These are phyloP conservation scores for Rafetus swinhoei DNA, from an alignment of 2,113 vertebrate genomes.

Conservation along the genomic window DNA sequence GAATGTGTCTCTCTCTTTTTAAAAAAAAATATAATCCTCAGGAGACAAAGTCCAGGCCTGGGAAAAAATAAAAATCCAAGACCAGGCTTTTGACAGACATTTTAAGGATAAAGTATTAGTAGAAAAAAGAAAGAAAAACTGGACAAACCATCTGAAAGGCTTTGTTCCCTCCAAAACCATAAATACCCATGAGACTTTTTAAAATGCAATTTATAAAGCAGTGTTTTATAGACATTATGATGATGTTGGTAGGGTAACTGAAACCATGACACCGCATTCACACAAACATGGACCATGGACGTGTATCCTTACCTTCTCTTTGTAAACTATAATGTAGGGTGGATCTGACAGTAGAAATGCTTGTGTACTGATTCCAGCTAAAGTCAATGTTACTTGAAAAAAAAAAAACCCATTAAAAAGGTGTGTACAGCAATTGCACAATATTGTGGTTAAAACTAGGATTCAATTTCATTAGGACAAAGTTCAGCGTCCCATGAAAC, in stretches of 20 bases:
- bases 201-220: slow-evolving; percentile 57
- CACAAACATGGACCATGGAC: not conserved
- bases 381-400: slow-evolving; percentile 38
- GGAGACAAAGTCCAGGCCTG: slow-evolving; percentile 45
- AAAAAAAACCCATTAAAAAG: slow-evolving; percentile 23
- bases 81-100: slow-evolving; percentile 9
- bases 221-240: slow-evolving; percentile 53
- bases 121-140: slow-evolving; percentile 33
- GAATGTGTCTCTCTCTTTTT: not conserved
- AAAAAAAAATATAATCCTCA: slow-evolving; percentile 17
- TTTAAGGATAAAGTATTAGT: not conserved
- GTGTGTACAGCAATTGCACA: slow-evolving; percentile 68
- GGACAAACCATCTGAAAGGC: not conserved
- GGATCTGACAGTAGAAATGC: slow-evolving; percentile 30
- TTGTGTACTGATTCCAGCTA: slow-evolving; percentile 57
- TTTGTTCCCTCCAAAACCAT: slow-evolving; percentile 27
- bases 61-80: slow-evolving; percentile 53
- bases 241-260: slow-evolving; percentile 37
- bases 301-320: slow-evolving; percentile 23
- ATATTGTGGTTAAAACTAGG: slow-evolving; percentile 66
- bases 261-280: not conserved
- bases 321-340: slow-evolving; percentile 40
- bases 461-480: slow-evolving; percentile 64
- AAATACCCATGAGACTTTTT: slow-evolving; percentile 30
- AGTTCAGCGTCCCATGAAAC: slow-evolving; percentile 68